Percentiles rank a stretch among this genome's conserved stretches.
These are phyloP conservation scores for Caenorhabditis drosophilae DNA, from an alignment of 2,888 invertebrate genomes.

Conservation along the genomic window DNA sequence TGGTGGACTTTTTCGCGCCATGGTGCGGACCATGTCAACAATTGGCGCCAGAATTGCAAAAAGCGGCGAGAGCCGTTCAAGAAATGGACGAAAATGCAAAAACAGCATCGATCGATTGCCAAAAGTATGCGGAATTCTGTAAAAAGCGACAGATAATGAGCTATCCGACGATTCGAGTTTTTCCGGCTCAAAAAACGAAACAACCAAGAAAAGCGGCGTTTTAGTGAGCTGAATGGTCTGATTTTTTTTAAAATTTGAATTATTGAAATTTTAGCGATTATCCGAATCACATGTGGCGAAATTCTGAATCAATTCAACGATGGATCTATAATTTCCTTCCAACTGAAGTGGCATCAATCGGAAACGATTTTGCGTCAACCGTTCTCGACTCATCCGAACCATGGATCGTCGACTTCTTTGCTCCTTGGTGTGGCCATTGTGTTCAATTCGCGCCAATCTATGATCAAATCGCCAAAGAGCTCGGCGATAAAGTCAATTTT, in stretches of 20 bases:
- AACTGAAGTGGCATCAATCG: constrained; percentile 68
- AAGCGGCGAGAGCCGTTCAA: constrained; percentile 72
- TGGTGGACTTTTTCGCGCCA: constrained; percentile 79
- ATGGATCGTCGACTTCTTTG: constrained; percentile 73
- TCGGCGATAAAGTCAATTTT: constrained; percentile 74
- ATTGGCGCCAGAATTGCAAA: constrained; percentile 77
- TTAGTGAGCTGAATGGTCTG: constrained; percentile 49
- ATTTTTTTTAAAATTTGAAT: constrained; percentile 6
- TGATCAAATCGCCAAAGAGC: constrained; percentile 75
- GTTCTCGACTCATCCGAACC: constrained; percentile 73
- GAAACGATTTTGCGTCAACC: constrained; percentile 56
- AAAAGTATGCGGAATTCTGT: constrained; percentile 75
- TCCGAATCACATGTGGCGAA: constrained; percentile 75
- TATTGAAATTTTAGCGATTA: constrained; percentile 61
- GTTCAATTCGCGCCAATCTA: constrained; percentile 78
- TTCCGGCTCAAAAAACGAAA: constrained; percentile 73
- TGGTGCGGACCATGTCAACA: constrained; percentile 81
- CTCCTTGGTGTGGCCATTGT: constrained; percentile 75
- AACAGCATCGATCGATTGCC: constrained; percentile 76
- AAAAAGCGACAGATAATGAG: constrained; percentile 74
- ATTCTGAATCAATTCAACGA: constrained; percentile 75
- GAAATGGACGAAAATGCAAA: constrained; percentile 40
- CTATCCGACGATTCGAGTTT: constrained; percentile 78
- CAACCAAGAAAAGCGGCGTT: constrained; percentile 36
- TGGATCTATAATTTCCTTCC: constrained; percentile 78